phyloP scores from a whole-genome alignment of 2,113 vertebrate genomes.

The Eidolon helvum region DNA sequence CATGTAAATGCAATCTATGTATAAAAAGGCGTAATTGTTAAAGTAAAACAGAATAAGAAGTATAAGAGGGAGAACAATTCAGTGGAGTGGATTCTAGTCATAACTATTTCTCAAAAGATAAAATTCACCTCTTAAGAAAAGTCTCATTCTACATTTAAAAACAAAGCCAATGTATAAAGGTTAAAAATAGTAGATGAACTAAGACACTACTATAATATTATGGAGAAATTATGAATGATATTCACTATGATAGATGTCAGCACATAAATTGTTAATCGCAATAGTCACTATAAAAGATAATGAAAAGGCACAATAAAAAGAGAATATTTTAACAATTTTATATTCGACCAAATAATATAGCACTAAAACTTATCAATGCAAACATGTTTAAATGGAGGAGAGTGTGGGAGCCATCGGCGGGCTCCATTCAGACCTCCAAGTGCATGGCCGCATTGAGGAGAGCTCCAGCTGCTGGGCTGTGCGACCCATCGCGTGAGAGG shows the following conservation, averaged over 20 bases:
- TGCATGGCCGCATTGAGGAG: too few species aligned
- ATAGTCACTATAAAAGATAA: background rate
- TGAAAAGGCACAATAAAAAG: background rate
- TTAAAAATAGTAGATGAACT: constrained; percentile 1
- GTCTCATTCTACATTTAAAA: background rate
- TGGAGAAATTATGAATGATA: background rate
- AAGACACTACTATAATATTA: background rate
- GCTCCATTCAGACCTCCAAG: too few species aligned
- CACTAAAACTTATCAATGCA: background rate
- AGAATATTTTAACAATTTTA: background rate
- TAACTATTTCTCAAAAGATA: background rate
- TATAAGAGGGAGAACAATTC: background rate
- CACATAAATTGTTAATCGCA: background rate
- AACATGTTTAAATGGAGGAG: background rate
- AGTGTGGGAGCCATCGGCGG: background rate
- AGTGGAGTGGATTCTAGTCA: background rate
- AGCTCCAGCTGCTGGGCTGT: background rate
- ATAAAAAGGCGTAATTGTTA: background rate
- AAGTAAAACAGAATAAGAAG: background rate
- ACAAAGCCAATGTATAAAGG: background rate
- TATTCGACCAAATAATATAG: background rate
- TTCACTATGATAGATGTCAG: background rate
- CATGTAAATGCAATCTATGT: background rate
- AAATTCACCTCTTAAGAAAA: background rate
- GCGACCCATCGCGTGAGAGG: background rate